These are phyloP conservation scores for Pachyrhynchus sulphureomaculatus DNA, from an alignment of 1,140 invertebrate genomes.

Conservation along the genomic window DNA sequence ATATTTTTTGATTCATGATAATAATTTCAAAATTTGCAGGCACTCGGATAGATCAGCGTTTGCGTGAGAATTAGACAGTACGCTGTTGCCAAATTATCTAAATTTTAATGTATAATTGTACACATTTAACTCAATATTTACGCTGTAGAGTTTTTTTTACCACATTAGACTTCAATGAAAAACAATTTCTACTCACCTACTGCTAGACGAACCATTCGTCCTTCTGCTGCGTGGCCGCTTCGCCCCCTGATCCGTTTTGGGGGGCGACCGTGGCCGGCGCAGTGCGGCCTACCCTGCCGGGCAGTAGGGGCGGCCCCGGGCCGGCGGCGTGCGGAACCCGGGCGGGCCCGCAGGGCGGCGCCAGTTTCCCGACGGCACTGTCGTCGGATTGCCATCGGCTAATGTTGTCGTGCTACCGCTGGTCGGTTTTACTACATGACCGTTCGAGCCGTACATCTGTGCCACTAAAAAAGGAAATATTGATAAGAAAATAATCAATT, in stretches of 20 bases:
- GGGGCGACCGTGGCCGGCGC: conserved; percentile 40
- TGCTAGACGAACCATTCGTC: conserved; percentile 72
- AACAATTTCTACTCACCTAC: conserved; percentile 51
- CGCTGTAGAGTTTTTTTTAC: no score
- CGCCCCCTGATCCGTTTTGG: conserved; percentile 19
- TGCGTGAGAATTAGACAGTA: no score
- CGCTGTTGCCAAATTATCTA: no score
- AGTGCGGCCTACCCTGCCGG: conserved; percentile 64
- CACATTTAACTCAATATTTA: no score
- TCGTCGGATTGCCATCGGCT: conserved; percentile 53
- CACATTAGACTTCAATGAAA: no score
- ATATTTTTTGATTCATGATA: no score
- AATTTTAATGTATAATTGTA: no score
- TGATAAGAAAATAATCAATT: no score
- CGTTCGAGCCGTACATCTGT: conserved; percentile 79
- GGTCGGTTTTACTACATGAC: conserved; percentile 62
- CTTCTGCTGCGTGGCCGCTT: conserved; percentile 49
- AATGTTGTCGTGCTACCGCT: conserved; percentile 59
- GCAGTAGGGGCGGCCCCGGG: conserved; percentile 71
- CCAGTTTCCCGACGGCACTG: conserved; percentile 83
- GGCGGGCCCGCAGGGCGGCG: conserved; percentile 86
- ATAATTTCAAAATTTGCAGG: no score
- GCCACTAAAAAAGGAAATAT: conserved; percentile 66
- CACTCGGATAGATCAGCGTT: no score
- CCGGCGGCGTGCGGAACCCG: conserved; percentile 66